These are phyloP conservation scores for Heliothis peltigera DNA, from an alignment of 2,888 invertebrate species.

Conservation along the genomic window DNA sequence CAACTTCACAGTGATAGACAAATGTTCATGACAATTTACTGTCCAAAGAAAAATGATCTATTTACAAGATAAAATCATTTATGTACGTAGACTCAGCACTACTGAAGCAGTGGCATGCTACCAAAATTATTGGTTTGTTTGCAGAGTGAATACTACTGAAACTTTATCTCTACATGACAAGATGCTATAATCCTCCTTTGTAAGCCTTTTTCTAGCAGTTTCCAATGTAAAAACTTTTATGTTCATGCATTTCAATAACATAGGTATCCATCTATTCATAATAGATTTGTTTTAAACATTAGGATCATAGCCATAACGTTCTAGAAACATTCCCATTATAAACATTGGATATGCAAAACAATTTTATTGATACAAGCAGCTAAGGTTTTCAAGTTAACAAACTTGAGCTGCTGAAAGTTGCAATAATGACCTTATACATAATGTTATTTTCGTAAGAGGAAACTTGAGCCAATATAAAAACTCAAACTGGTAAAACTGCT, in stretches of 20 bases:
- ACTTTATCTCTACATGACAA: background rate
- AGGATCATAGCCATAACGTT: conserved; percentile 10
- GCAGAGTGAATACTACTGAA: background rate
- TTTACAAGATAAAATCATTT: too few species aligned
- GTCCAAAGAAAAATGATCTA: too few species aligned
- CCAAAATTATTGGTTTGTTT: background rate
- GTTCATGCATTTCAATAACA: background rate
- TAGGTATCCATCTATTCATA: background rate
- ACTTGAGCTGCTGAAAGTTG: conserved; percentile 23
- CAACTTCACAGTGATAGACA: too few species aligned
- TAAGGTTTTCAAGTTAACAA: conserved; percentile 18
- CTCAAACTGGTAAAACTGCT: conserved; percentile 84
- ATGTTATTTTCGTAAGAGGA: conserved; percentile 73
- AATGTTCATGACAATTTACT: too few species aligned
- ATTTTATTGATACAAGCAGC: conserved; percentile 20
- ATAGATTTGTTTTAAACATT: conserved; percentile 1
- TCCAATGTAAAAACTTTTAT: background rate
- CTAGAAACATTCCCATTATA: conserved; percentile 12
- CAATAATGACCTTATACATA: conserved; percentile 69
- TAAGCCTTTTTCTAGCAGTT: background rate
- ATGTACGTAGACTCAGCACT: too few species aligned
- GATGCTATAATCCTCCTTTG: background rate
- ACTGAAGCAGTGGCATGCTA: too few species aligned
- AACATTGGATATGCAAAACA: conserved; percentile 18
- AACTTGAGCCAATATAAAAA: conserved; percentile 76